These are phyloP conservation scores for Silurus aristotelis DNA, from an alignment of 2,797 vertebrate species.

Conservation along the genomic window DNA sequence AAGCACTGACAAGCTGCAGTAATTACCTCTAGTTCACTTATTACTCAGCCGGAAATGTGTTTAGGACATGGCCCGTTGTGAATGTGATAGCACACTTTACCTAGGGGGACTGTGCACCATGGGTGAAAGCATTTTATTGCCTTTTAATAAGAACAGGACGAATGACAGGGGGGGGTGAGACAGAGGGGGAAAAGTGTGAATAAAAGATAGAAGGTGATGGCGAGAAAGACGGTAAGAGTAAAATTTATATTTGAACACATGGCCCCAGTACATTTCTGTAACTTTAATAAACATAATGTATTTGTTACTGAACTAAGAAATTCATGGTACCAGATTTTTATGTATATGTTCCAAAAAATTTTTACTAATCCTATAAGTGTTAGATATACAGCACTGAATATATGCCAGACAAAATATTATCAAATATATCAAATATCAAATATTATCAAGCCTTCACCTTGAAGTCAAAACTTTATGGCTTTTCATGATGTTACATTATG, in stretches of 20 bases:
- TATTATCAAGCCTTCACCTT: neutral
- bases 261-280: neutral
- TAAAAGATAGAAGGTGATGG: neutral
- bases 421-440: neutral
- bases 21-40: conserved; percentile 52
- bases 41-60: conserved; percentile 38
- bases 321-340: neutral
- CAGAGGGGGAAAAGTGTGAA: neutral
- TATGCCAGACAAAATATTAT: neutral
- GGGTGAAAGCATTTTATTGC: conserved; percentile 9
- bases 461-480: neutral
- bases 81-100: conserved; percentile 38
- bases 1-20: conserved; percentile 49
- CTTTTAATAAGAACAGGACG: conserved; percentile 41
- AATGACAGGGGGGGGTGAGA: neutral
- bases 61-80: conserved; percentile 39
- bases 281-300: neutral
- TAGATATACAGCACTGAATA: neutral
- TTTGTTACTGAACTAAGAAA: neutral
- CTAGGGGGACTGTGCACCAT: conserved; percentile 22
- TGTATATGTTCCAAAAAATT: too few relatives aligned
- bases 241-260: neutral
- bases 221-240: neutral
- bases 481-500: neutral
- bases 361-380: neutral